Conservation (phyloP, 1,140 invertebrate genomes). For the Bombus ignitus region DNA sequence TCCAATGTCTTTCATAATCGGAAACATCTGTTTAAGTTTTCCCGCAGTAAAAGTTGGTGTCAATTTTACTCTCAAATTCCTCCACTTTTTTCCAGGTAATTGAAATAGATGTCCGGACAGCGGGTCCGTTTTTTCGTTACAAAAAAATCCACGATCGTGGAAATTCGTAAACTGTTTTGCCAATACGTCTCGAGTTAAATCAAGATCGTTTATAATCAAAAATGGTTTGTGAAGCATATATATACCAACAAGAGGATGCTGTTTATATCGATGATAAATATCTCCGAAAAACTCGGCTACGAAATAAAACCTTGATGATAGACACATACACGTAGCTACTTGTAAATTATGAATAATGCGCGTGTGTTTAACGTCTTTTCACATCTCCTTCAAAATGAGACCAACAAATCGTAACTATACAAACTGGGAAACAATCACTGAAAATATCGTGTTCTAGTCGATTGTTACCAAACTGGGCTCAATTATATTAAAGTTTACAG, state of each 20-base stretch:
- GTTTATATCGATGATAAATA: constrained; percentile 51
- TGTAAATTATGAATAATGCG: neutral
- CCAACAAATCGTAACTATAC: too few species aligned
- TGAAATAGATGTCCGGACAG: constrained; percentile 83
- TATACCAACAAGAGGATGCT: constrained; percentile 72
- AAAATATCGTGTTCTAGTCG: too few species aligned
- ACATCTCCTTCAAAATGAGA: too few species aligned
- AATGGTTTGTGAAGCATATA: constrained; percentile 82
- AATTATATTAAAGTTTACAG: too few species aligned
- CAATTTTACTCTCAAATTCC: constrained; percentile 81
- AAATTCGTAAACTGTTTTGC: constrained; percentile 83
- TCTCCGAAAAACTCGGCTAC: constrained; percentile 55
- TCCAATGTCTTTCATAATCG: constrained; percentile 78
- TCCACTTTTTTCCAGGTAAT: constrained; percentile 82
- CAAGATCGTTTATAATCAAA: constrained; percentile 80
- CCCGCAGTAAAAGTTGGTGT: constrained; percentile 84
- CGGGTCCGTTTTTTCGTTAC: constrained; percentile 82
- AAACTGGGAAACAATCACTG: too few species aligned
- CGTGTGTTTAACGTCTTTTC: too few species aligned
- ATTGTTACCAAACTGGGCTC: too few species aligned
- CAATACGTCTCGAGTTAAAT: constrained; percentile 80
- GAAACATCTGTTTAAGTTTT: constrained; percentile 84
- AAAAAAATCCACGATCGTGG: constrained; percentile 78
- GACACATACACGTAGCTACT: too few species aligned
- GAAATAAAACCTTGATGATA: neutral